Conservation (phyloP, 2,797 vertebrate genomes). For the Stomatorhinus walkeri region DNA sequence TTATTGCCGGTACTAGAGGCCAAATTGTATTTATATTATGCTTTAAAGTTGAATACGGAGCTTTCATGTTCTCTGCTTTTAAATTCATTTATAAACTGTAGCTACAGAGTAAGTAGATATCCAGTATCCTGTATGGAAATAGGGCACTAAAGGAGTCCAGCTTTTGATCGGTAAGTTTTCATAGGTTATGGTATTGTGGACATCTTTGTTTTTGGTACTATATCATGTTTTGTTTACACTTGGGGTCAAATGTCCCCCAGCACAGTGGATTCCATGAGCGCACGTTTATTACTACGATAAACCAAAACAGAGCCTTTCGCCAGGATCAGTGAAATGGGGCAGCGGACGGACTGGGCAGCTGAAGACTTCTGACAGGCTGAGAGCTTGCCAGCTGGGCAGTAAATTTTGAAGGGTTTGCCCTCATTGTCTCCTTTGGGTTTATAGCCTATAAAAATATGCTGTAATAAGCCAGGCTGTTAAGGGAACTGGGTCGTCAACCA, state of each 20-base stretch:
- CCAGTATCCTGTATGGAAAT: not conserved
- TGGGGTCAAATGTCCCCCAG: not conserved
- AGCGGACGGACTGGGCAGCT: not conserved
- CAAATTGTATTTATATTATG: not conserved
- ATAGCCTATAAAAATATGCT: not conserved
- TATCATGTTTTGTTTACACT: too few relatives aligned
- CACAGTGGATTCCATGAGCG: not conserved
- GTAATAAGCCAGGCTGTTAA: not conserved
- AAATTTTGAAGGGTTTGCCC: not conserved
- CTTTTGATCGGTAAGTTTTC: not conserved
- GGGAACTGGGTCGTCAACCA: not conserved
- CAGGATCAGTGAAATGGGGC: not conserved
- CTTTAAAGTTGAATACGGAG: not conserved
- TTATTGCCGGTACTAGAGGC: not conserved
- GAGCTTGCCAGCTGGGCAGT: not conserved
- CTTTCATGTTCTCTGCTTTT: not conserved
- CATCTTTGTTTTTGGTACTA: not conserved
- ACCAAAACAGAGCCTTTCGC: not conserved
- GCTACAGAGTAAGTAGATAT: not conserved
- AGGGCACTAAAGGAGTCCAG: not conserved
- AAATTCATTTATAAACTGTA: not conserved
- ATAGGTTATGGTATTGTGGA: not conserved
- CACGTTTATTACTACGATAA: not conserved
- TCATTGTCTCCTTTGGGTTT: not conserved
- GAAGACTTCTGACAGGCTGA: not conserved